Percentiles rank a stretch among this genome's conserved stretches.
Evolutionary conservation across 2,797 vertebrate genomes (phyloP).

Genomic region (Sus cebifrons): DNA sequence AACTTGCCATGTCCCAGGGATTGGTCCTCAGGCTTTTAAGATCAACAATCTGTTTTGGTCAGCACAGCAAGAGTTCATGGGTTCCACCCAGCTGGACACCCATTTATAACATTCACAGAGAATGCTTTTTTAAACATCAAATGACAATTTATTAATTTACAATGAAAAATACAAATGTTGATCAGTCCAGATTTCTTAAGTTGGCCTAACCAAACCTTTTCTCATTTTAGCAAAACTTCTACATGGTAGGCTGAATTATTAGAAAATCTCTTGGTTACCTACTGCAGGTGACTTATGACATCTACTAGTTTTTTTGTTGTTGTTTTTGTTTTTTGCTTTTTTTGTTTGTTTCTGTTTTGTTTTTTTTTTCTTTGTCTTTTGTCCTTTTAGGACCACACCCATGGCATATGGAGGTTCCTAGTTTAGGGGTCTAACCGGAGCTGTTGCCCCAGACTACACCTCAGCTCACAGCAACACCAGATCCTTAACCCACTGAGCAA

Average conservation of each 20-base stretch:
- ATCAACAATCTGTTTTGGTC: constrained; percentile 58
- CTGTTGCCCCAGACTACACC: too few relatives aligned
- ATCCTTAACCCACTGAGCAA: too few relatives aligned
- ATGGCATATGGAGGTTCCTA: too few relatives aligned
- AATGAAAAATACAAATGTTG: constrained; percentile 56
- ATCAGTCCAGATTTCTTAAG: constrained; percentile 29
- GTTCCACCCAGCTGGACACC: background rate
- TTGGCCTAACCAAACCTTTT: constrained; percentile 37
- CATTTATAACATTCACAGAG: constrained; percentile 43
- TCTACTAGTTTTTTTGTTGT: background rate
- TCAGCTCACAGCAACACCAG: too few relatives aligned
- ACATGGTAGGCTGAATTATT: constrained; percentile 31
- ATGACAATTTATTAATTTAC: constrained; percentile 64
- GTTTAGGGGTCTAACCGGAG: too few relatives aligned
- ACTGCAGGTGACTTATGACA: background rate
- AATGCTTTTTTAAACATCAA: constrained; percentile 52
- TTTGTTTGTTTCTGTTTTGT: too few relatives aligned
- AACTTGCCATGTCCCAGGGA: background rate
- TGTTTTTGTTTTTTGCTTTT: too few relatives aligned
- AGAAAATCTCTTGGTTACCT: background rate
- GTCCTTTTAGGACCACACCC: too few relatives aligned
- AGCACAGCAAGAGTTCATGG: background rate
- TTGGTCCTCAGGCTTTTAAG: background rate
- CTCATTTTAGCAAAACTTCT: constrained; percentile 4
- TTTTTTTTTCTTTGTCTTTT: too few relatives aligned